Evolutionary conservation across 1,140 invertebrate species (phyloP).

Genomic region (Berghia stephanieae): DNA sequence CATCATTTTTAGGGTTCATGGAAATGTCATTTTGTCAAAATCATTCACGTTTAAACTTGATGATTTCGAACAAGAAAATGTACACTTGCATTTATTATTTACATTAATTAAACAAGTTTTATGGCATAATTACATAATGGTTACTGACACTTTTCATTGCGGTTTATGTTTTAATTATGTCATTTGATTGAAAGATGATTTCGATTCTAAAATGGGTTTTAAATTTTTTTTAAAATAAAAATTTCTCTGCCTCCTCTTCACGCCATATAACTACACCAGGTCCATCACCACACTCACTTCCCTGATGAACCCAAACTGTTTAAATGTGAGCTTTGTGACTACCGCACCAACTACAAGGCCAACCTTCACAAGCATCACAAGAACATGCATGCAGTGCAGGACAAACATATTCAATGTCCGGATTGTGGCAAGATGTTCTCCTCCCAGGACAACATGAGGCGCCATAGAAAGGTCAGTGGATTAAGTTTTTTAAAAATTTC

Average conservation of each 20-base stretch:
- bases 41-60: too few relatives aligned
- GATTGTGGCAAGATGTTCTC: slow-evolving; percentile 58
- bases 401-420: slow-evolving; percentile 45
- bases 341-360: slow-evolving; percentile 55
- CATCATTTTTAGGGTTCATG: too few relatives aligned
- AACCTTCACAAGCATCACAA: slow-evolving; percentile 59
- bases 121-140: too few relatives aligned
- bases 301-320: slow-evolving; percentile 50
- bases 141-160: neutral
- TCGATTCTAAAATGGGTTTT: neutral
- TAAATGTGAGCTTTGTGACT: slow-evolving; percentile 51
- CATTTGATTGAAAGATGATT: neutral
- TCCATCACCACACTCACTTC: slow-evolving; percentile 49
- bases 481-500: too few relatives aligned
- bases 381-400: slow-evolving; percentile 50
- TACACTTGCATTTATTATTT: neutral
- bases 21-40: too few relatives aligned
- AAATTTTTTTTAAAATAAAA: slow-evolving; percentile 28
- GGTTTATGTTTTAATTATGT: neutral
- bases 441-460: slow-evolving; percentile 60
- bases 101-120: neutral
- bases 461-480: slow-evolving; percentile 67
- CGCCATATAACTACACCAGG: too few relatives aligned
- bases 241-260: too few relatives aligned
- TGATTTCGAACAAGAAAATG: too few relatives aligned